Evolutionary conservation across 2,888 invertebrate genomes (phyloP).

Genomic region (Endomychus coccineus): DNA sequence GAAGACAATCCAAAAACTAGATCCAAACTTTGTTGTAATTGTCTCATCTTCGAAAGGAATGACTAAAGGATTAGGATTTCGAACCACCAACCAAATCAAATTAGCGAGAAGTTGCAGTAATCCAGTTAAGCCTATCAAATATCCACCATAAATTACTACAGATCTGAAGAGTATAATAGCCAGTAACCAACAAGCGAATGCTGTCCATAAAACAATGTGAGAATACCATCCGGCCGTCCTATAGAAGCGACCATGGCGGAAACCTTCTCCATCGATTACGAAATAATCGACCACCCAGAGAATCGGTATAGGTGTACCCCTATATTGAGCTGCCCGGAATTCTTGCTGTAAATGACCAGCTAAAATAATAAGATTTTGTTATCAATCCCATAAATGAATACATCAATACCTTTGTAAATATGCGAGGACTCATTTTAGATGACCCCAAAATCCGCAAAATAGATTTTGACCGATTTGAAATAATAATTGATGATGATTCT

Average conservation of each 20-base stretch:
- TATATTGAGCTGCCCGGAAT: constrained; percentile 48
- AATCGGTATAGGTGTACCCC: constrained; percentile 52
- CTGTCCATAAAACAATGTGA: constrained; percentile 51
- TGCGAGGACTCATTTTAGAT: no score
- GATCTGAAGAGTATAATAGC: constrained; percentile 48
- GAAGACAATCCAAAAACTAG: constrained; percentile 48
- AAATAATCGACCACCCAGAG: constrained; percentile 56
- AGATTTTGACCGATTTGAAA: no score
- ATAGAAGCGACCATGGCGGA: constrained; percentile 51
- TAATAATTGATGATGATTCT: no score
- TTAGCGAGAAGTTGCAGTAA: constrained; percentile 46
- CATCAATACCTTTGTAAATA: no score
- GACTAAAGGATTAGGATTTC: constrained; percentile 46
- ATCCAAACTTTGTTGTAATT: constrained; percentile 45
- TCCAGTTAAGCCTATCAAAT: constrained; percentile 46
- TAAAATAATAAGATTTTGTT: constrained; percentile 27
- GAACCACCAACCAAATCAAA: constrained; percentile 45
- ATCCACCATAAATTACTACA: constrained; percentile 48
- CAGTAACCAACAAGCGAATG: constrained; percentile 51
- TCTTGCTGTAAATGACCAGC: constrained; percentile 50
- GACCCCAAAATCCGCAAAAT: no score
- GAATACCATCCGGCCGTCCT: constrained; percentile 53
- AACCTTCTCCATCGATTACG: constrained; percentile 53
- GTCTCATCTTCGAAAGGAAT: constrained; percentile 47
- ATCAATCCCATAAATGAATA: no score